Percentiles rank a stretch among this genome's conserved stretches.
These are phyloP conservation scores for Crossaster papposus DNA, from an alignment of 53 echinoderm and acorn worm species.

Conservation along the genomic window DNA sequence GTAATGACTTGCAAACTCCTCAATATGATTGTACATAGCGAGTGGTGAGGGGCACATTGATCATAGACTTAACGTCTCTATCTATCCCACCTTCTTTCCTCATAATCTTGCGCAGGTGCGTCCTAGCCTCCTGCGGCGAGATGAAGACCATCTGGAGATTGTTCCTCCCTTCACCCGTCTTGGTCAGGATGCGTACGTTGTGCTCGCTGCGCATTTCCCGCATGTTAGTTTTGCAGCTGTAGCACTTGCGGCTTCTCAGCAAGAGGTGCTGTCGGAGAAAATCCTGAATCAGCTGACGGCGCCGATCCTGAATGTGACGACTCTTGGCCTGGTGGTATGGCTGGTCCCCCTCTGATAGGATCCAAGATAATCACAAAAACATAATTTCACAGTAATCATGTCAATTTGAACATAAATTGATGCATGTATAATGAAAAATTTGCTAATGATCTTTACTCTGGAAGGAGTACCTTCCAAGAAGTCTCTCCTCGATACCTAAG, in stretches of 20 bases:
- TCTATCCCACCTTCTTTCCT: slow-evolving; percentile 78
- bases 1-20: too few species aligned
- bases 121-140: slow-evolving; percentile 82
- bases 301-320: slow-evolving; percentile 64
- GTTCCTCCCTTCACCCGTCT: slow-evolving; percentile 44
- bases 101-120: slow-evolving; percentile 74
- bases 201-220: slow-evolving; percentile 80
- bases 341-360: not conserved
- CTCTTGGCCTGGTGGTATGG: slow-evolving; percentile 11
- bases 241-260: slow-evolving; percentile 71
- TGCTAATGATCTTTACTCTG: too few species aligned
- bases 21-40: too few species aligned
- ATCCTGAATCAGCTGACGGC: slow-evolving; percentile 72
- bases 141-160: slow-evolving; percentile 68
- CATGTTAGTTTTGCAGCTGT: slow-evolving; percentile 53
- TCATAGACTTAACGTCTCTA: not conserved
- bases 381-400: not conserved
- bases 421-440: too few species aligned
- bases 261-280: slow-evolving; percentile 70
- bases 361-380: not conserved
- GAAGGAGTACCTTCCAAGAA: too few species aligned
- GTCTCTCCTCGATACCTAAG: too few species aligned
- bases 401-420: not conserved
- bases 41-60: not conserved
- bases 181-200: slow-evolving; percentile 83